Evolutionary conservation across 2,888 invertebrate species (phyloP).

Genomic region (Watsonalla cultraria): DNA sequence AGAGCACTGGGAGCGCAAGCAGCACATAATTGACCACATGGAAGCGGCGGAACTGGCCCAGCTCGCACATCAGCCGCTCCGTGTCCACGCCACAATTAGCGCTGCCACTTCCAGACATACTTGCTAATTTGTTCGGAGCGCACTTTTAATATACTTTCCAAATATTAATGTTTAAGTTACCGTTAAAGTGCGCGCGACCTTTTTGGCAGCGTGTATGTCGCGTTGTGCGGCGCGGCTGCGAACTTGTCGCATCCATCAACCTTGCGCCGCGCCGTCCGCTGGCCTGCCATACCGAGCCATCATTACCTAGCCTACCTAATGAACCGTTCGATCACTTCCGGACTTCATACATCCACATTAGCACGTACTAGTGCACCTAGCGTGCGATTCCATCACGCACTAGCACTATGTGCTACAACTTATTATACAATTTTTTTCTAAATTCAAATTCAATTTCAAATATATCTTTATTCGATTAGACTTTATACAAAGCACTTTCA

Average conservation of each 20-base stretch:
- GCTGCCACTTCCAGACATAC: neutral
- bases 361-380: too few species aligned
- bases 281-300: neutral
- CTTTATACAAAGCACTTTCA: too few species aligned
- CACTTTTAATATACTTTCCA: neutral
- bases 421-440: too few species aligned
- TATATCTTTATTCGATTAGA: too few species aligned
- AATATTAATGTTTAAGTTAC: neutral
- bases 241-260: neutral
- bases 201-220: neutral
- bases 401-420: too few species aligned
- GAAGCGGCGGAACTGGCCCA: constrained; percentile 58
- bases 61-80: constrained; percentile 57
- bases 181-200: neutral
- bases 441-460: too few species aligned
- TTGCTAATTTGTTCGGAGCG: neutral
- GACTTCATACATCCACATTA: too few species aligned
- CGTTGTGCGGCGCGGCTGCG: neutral
- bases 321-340: too few species aligned
- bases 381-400: too few species aligned
- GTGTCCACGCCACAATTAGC: constrained; percentile 34
- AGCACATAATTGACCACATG: constrained; percentile 52
- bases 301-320: neutral
- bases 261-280: neutral
- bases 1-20: constrained; percentile 38